Conservation (phyloP, 2,797 vertebrate genomes). For the Tapera naevia region DNA sequence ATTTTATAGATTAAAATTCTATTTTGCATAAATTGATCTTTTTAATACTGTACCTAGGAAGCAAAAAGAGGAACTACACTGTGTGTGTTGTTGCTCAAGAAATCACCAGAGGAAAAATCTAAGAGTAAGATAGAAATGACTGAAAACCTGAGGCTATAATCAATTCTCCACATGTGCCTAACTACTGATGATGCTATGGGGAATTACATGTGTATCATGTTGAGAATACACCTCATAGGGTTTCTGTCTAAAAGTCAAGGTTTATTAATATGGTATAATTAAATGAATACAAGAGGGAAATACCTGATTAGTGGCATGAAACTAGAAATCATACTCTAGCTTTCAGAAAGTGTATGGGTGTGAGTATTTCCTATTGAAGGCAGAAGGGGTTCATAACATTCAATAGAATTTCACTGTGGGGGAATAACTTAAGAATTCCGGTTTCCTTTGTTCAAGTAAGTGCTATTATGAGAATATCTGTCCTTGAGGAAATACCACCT, state of each 20-base stretch:
- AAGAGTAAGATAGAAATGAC: background rate
- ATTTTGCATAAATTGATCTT: background rate
- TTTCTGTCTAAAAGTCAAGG: slow-evolving; percentile 21
- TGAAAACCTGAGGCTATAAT: background rate
- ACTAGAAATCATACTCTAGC: background rate
- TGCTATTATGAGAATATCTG: background rate
- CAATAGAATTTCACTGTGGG: background rate
- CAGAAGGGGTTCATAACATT: background rate
- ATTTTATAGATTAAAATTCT: slow-evolving; percentile 28
- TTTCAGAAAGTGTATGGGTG: background rate
- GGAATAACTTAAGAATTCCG: background rate
- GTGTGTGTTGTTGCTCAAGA: background rate
- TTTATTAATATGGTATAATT: slow-evolving; percentile 50
- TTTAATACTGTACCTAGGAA: background rate
- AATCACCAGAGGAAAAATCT: background rate
- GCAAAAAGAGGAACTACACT: background rate
- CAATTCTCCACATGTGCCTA: background rate
- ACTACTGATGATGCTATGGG: background rate
- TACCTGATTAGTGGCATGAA: slow-evolving; percentile 1
- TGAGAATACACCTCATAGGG: background rate
- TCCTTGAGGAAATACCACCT: background rate
- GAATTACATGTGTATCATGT: background rate
- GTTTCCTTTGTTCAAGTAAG: background rate
- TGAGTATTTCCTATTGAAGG: background rate
- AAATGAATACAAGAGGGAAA: slow-evolving; percentile 15